A percentile compares a stretch with the other conserved stretches of the same genome.
Conservation (phyloP, 53 echinoderm and acorn worm species). For the Actinopyga echinites region DNA sequence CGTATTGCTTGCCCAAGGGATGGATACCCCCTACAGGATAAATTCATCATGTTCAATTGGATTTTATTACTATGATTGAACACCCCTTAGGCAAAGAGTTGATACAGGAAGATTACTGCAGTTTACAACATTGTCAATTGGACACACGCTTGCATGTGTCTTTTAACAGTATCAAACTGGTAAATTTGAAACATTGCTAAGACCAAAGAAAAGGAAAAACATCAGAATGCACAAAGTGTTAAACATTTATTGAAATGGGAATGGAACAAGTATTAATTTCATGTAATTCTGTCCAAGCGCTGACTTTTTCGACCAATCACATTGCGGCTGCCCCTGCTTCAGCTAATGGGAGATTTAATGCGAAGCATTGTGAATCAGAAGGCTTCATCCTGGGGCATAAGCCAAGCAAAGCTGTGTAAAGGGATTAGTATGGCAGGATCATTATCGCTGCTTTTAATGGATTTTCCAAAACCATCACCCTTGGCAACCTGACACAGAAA, state of each 20-base stretch:
- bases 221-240: background rate
- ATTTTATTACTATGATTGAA: conserved; percentile 32
- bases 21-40: conserved; percentile 4
- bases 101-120: too few relatives aligned
- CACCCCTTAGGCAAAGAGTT: background rate
- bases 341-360: too few relatives aligned
- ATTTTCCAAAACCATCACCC: conserved; percentile 18
- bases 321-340: too few relatives aligned
- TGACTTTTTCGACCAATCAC: background rate
- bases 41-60: conserved; percentile 35
- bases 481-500: conserved; percentile 7
- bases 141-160: too few relatives aligned
- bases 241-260: conserved; percentile 27
- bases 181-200: too few relatives aligned
- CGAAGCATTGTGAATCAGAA: too few relatives aligned
- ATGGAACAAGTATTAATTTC: conserved; percentile 9
- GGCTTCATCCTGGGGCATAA: too few relatives aligned
- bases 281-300: conserved; percentile 5
- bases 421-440: conserved; percentile 7
- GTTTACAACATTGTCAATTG: too few relatives aligned
- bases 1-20: conserved; percentile 12
- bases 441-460: conserved; percentile 15
- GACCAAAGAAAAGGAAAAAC: too few relatives aligned
- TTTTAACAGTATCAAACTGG: too few relatives aligned
- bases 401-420: too few relatives aligned